Base-by-base conservation (phyloP, 2,888 invertebrate genomes). In the Lymantria dispar region DNA sequence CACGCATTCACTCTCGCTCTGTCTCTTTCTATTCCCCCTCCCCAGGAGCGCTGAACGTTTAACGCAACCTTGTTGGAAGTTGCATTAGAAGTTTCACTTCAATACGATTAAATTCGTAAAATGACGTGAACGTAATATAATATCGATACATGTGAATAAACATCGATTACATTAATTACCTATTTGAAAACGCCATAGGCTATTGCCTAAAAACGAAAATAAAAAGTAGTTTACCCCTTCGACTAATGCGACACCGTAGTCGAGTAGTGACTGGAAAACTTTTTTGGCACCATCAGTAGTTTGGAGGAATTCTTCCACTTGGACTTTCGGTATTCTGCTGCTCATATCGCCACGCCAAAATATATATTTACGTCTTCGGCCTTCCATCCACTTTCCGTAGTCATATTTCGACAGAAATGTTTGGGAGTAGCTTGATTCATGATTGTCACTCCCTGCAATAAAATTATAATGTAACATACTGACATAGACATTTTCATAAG, bases 191-290 rank as follows among this genome's bases (percentile, higher is more conserved):
- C 3, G 2, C 22, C 22, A n/a, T n/a, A n/a, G n/a, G n/a, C n/a
- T n/a, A n/a, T n/a, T n/a, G n/a, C n/a, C n/a, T n/a, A n/a, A 8
- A 33, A 33, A 7, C 44, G 36, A 10, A 45, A 33, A 33, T 33
- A 33, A 33, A 8, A 8, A 7, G 41, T 50, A 10, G 22, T 49
- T 72, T 74, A 87, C 87, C 66, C 83, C 87, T 53, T 79, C 76
- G 52, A 93, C 80, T 8, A 88, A 68, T 8, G 91, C 93, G 48
- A 94, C 80, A n/a, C 93, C 93, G 62, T 87, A 91, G 60, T 89
- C 87, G 12, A 92, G 75, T 7, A 93, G 76, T 14, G 92, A 92
- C 56, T 87, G 78, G 29, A 94, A 87, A 38, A 94, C 85, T 38
- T 68, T 70, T 52, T 73, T 83, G 0, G 91, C 80, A 7, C 88